Evolutionary conservation across 2,113 vertebrate species (phyloP), one percentile per base, ranked within the genome.

Genomic region (Anoura caudifer): DNA sequence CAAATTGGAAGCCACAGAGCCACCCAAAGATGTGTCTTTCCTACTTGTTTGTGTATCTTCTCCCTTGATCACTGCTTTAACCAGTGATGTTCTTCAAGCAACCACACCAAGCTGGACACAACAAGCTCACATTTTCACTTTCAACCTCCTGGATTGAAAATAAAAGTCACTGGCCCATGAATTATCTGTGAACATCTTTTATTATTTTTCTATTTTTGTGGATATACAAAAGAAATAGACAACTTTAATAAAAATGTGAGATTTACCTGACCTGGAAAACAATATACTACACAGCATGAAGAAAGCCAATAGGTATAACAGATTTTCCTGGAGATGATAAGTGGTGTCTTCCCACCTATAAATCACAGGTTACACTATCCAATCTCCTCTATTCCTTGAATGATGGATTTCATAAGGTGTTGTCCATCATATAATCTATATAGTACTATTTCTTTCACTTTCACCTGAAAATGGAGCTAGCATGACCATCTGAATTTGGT

Each of bases 311-410:
- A 80, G 90, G 47, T 79, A 47, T 80, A 87, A 73, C 47, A 89
- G 83, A 83, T 86, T 26, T 59, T 91, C 54, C 69, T 75, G 86
- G 86, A 96, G 61, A 91, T 95, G 87, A 96, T 95, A 96, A 95
- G 82, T 97, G 73, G 82, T 90, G 43, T 96, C 79, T 79, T 94
- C 83, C 73, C 79, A 95, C 69, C 92, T 96, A 95, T 95, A 96
- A 97, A 93, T 93, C 89, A 89, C 54, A 94, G 95, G 38, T 93
- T 94, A 91, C 87, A 86, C 82, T 89, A 79, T 91, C 73, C 83
- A 88, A 83, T 93, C 63, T 93, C 41, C 69, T 87, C 65, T 88
- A 33, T 52, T 89, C 67, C 61, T 93, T 93, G 77, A 92, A 83
- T 95, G 86, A 94, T 95, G 82, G 54, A 94, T 95, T 96, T 95